Evolutionary conservation across 2,888 invertebrate species (phyloP), one percentile per base, ranked within the genome.

Genomic region (Limnephilus lunatus): DNA sequence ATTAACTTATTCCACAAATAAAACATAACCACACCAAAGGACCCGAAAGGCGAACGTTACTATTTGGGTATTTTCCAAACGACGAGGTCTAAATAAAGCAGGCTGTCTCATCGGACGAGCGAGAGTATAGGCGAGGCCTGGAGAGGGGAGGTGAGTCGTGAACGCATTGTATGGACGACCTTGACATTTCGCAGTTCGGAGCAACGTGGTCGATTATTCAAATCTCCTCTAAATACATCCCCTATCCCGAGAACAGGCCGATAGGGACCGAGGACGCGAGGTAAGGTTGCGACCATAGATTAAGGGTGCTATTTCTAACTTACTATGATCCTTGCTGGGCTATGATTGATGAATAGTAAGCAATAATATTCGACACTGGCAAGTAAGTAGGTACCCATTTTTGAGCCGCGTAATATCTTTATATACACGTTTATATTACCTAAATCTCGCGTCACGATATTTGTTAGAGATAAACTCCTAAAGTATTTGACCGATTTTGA

Each of bases 161-260:
- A n/a, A 68, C 68, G 68, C 68, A 68, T 68, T 68, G 68, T 68
- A 82, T 25, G n/a, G 53, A 14, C 53, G 82, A 35, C 91, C 91
- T 89, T 91, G 91, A 90, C 93, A 90, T 91, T 93, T 93, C 89
- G 89, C 92, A 90, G 90, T 83, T 93, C 25, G 88, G 2, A 87
- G 85, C 87, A 85, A 89, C 92, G 85, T 93, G 91, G 93, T 92
- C 92, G 93, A 93, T 93, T 92, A 92, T 93, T 93, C 92, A 93
- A 92, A 93, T 91, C 90, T 87, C 85, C 91, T 89, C 90, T 91
- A 93, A 91, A 91, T 90, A 91, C 48, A 81, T 81, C 12, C 30
- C 30, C 53, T 30, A 3, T 81, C 81, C 15, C 81, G 14, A 31
- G 30, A n/a, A 30, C 81, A 31, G 31, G 81, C 15, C 15, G 3